These are phyloP conservation scores for Acanthopagrus latus DNA, from an alignment of 2,797 vertebrate species.

Conservation along the genomic window DNA sequence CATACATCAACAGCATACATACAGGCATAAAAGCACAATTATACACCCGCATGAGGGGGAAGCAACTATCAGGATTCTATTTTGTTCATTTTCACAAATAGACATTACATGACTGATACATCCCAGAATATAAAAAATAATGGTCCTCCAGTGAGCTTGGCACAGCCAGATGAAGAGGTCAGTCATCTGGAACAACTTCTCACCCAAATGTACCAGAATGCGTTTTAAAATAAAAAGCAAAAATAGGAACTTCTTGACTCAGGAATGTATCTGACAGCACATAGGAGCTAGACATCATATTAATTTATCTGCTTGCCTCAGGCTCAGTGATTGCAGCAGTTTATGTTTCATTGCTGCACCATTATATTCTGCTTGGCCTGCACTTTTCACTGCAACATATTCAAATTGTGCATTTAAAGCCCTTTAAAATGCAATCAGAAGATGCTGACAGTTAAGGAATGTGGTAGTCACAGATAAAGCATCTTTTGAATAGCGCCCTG, in stretches of 20 bases:
- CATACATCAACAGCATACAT: background rate
- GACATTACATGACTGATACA: background rate
- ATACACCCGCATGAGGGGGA: background rate
- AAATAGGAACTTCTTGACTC: background rate
- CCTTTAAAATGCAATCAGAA: conserved; percentile 1
- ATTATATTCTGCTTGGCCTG: conserved; percentile 3
- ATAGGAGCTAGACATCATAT: background rate
- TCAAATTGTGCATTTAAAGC: background rate
- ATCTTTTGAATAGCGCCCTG: too few species aligned
- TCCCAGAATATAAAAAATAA: background rate
- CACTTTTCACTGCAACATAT: background rate
- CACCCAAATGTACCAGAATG: background rate
- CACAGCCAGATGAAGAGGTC: background rate
- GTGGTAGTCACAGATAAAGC: background rate
- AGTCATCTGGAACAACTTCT: background rate
- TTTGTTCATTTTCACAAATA: background rate
- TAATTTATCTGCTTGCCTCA: background rate
- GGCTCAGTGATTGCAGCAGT: background rate
- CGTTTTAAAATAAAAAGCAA: background rate
- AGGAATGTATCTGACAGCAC: background rate
- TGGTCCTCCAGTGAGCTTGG: background rate
- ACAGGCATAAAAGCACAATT: background rate
- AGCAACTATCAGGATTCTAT: background rate
- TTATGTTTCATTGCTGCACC: background rate
- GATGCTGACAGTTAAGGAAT: conserved; percentile 1